Conservation (phyloP, 2,888 invertebrate species). For the Polyommatus icarus region DNA sequence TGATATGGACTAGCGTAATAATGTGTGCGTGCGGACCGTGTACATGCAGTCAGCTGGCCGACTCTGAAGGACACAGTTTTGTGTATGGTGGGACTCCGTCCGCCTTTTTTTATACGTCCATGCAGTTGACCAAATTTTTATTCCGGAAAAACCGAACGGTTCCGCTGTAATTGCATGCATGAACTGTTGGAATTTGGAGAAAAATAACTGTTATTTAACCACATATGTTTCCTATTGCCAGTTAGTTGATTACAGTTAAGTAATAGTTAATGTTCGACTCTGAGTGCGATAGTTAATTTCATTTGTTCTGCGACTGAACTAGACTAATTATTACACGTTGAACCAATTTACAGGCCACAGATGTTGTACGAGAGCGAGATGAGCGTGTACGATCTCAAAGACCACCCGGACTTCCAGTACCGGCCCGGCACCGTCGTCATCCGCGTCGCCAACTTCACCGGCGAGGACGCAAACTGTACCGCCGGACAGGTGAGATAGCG, state of each 20-base stretch:
- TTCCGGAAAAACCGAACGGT: too few relatives aligned
- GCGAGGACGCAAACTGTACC: constrained; percentile 85
- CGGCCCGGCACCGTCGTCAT: constrained; percentile 95
- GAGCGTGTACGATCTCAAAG: constrained; percentile 96
- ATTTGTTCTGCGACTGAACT: too few relatives aligned
- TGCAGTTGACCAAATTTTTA: too few relatives aligned
- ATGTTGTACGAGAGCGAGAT: constrained; percentile 89
- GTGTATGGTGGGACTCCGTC: too few relatives aligned
- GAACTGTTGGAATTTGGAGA: not conserved
- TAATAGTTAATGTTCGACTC: not conserved
- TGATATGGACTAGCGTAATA: too few relatives aligned
- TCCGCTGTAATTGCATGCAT: not conserved
- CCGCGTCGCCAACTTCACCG: constrained; percentile 89
- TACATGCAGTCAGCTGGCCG: too few relatives aligned
- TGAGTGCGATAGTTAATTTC: too few relatives aligned
- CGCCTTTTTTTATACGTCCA: too few relatives aligned
- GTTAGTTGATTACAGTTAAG: not conserved
- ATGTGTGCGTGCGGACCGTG: too few relatives aligned
- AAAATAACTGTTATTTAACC: not conserved
- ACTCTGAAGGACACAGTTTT: too few relatives aligned
- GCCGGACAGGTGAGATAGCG: constrained; percentile 87
- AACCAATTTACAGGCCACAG: constrained; percentile 77
- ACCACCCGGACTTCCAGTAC: constrained; percentile 96
- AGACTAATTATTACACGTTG: too few relatives aligned
- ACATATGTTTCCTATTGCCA: too few relatives aligned